Evolutionary conservation across 2,797 vertebrate genomes (phyloP).

Genomic region (Iguana delicatissima): DNA sequence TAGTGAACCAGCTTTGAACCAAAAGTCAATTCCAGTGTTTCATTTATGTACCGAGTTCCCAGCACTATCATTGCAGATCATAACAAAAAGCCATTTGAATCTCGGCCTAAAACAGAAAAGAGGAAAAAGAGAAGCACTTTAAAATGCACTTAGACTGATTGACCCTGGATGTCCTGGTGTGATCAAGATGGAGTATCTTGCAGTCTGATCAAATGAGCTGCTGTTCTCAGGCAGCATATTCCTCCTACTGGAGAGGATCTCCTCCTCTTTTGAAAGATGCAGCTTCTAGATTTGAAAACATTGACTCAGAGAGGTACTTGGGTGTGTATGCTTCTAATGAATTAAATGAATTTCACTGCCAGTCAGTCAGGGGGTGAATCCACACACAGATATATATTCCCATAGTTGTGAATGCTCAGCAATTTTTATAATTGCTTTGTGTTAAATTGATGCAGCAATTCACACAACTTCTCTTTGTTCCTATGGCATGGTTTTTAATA

Average conservation of each 20-base stretch:
- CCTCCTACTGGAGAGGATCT: neutral
- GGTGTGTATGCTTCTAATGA: neutral
- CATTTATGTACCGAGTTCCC: constrained; percentile 13
- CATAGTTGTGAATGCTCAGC: no score
- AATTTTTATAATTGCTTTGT: no score
- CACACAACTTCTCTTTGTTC: no score
- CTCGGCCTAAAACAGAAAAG: constrained; percentile 6
- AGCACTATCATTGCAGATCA: constrained; percentile 2
- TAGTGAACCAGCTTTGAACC: constrained; percentile 35
- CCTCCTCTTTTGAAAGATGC: neutral
- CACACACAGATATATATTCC: no score
- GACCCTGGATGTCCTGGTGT: constrained; percentile 1
- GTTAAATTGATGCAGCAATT: no score
- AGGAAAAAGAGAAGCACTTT: neutral
- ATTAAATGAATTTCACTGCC: neutral
- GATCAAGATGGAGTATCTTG: constrained; percentile 8
- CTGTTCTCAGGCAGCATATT: neutral
- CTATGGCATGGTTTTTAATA: no score
- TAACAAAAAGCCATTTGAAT: constrained; percentile 25
- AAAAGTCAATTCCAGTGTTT: constrained; percentile 38
- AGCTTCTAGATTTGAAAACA: neutral
- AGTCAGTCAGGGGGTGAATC: no score
- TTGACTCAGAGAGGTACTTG: neutral
- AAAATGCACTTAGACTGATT: neutral
- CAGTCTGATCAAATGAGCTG: constrained; percentile 14